These are phyloP conservation scores for Tetanocera ferruginea DNA, from an alignment of 2,888 invertebrate genomes.

Conservation along the genomic window DNA sequence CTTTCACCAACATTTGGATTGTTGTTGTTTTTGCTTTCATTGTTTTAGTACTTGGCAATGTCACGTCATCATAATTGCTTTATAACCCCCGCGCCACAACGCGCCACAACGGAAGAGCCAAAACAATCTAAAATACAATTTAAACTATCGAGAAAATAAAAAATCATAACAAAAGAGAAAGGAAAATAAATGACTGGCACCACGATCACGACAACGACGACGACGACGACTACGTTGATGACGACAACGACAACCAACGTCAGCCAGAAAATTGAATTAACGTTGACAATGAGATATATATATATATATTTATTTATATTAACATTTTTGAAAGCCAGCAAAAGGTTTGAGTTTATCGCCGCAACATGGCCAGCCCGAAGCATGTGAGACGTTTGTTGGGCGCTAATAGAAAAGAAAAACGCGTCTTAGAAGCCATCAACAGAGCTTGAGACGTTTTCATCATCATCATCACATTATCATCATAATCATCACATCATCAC, in stretches of 20 bases:
- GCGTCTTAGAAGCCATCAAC: neutral
- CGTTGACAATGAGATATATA: conserved; percentile 35
- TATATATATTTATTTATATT: conserved; percentile 35
- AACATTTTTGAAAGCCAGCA: neutral
- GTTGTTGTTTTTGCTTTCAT: neutral
- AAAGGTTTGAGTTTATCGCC: neutral
- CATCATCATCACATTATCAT: neutral
- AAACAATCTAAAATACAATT: conserved; percentile 12
- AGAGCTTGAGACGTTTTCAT: neutral
- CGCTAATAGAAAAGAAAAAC: neutral
- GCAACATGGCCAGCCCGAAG: neutral
- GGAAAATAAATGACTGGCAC: neutral
- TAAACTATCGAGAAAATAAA: conserved; percentile 36
- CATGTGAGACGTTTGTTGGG: neutral
- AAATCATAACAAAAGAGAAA: conserved; percentile 2
- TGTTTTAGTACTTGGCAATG: conserved; percentile 45
- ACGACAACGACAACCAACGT: neutral
- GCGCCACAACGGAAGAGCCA: neutral
- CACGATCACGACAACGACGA: neutral
- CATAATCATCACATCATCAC: neutral
- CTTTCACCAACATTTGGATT: conserved; percentile 19
- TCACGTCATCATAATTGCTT: conserved; percentile 55
- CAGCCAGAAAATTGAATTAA: conserved; percentile 19
- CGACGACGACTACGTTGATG: neutral
- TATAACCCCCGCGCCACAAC: conserved; percentile 48